Evolutionary conservation across 2,888 invertebrate species (phyloP), one percentile per base, ranked within the genome.

Genomic region (Psylliodes chrysocephalus): DNA sequence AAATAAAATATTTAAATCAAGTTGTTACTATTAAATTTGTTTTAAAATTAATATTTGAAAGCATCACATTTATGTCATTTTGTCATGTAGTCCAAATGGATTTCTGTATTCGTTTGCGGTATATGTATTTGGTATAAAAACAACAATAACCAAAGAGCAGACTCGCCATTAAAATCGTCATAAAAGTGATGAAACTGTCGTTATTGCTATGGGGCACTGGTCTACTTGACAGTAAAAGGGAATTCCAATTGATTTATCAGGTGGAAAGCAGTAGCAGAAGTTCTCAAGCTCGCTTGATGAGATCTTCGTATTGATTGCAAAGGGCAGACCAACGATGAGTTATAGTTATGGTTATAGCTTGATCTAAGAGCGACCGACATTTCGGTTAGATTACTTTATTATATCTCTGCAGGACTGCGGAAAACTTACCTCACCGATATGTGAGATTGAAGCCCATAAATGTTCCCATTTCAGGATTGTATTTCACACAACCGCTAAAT

Each of bases 271-370:
- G 76, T 67, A 70, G 71, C 71, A 73, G 69, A 74, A 75, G 71
- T 77, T 74, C 72, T 71, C 74, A 75, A 76, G 73, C 67, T 63
- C 52, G 54, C 60, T 56, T 60, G 71, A 67, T 68, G 71, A 69
- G 68, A 71, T 71, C 68, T 66, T 57, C 49, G 66, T 71, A 70
- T 71, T 72, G 73, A 75, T 76, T 77, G 73, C 71, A 69, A 70
- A 71, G 75, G 77, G 69, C 71, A 70, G 66, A 63, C 68, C 71
- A 74, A 70, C 76, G 78, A 77, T 81, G 81, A 82, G 78, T 81
- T 82, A 81, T 81, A 80, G 81, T 81, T 82, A 82, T 82, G 81
- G 81, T 82, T 82, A 82, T 81, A 73, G 79, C 79, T 73, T 68
- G 71, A 74, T 72, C 77, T 76, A 77, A 77, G 75, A 77, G 76